These are phyloP conservation scores for Spodoptera exigua DNA, from an alignment of 2,888 invertebrate species.

Conservation along the genomic window DNA sequence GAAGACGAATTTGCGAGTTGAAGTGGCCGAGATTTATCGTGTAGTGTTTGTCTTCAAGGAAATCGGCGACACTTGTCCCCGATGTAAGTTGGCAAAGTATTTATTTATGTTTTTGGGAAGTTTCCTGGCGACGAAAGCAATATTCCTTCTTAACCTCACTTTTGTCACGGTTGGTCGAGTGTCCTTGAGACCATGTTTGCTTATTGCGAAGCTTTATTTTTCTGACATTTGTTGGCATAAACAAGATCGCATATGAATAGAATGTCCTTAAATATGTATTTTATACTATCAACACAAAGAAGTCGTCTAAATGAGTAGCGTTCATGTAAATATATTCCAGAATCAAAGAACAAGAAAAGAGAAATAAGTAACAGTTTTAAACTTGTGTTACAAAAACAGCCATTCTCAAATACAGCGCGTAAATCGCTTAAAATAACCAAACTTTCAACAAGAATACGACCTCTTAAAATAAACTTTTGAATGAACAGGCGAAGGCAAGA, in stretches of 20 bases:
- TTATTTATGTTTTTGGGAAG: slow-evolving; percentile 57
- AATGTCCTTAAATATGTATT: too few species aligned
- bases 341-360: slow-evolving; percentile 24
- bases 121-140: slow-evolving; percentile 52
- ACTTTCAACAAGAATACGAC: slow-evolving; percentile 36
- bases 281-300: not conserved
- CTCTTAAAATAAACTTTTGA: slow-evolving; percentile 38
- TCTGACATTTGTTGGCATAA: not conserved
- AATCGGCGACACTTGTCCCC: slow-evolving; percentile 52
- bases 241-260: too few species aligned
- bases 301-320: not conserved
- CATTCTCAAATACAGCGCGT: slow-evolving; percentile 12
- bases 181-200: slow-evolving; percentile 26
- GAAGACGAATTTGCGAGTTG: slow-evolving; percentile 61
- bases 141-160: slow-evolving; percentile 47
- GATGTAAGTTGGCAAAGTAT: slow-evolving; percentile 49
- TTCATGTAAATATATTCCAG: slow-evolving; percentile 3
- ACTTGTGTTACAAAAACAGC: slow-evolving; percentile 25
- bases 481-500: slow-evolving; percentile 23
- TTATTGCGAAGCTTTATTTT: slow-evolving; percentile 22
- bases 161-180: slow-evolving; percentile 17
- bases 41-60: slow-evolving; percentile 58
- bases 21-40: slow-evolving; percentile 61
- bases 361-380: slow-evolving; percentile 21
- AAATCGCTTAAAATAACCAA: slow-evolving; percentile 44